A percentile compares a stretch with the other conserved stretches of the same genome.
phyloP scores from a whole-genome alignment of 2,797 vertebrate genomes.

The Glyptemys insculpta region DNA sequence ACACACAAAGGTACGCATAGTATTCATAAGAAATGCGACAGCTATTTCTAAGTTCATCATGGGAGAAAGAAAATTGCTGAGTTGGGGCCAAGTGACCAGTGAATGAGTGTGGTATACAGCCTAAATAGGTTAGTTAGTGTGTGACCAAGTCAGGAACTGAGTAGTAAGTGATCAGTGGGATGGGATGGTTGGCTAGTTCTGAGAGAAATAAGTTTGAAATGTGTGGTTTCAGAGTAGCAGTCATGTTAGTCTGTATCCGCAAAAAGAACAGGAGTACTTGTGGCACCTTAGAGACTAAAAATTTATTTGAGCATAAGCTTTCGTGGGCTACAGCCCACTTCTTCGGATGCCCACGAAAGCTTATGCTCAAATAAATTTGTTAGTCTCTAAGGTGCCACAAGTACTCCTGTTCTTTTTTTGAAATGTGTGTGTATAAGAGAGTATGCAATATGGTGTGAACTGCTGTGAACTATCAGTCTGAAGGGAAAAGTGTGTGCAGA shows the following conservation, averaged over 20 bases:
- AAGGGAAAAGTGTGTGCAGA: rapidly evolving
- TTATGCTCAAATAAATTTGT: no score
- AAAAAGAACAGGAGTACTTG: no score
- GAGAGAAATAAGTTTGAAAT: background rate
- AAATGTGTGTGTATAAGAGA: background rate
- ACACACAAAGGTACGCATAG: background rate
- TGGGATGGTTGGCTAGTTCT: background rate
- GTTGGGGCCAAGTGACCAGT: background rate
- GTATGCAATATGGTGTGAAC: background rate
- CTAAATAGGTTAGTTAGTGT: background rate
- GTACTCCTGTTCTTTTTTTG: background rate
- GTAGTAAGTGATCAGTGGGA: background rate
- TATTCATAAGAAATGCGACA: background rate
- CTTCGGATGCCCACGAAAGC: no score
- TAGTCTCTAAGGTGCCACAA: no score
- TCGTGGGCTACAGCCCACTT: no score
- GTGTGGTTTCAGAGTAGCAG: no score
- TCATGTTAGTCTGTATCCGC: no score
- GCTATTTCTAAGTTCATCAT: background rate
- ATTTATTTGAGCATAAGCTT: no score
- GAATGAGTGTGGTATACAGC: background rate
- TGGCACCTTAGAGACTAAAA: no score
- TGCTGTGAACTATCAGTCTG: background rate
- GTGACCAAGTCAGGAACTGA: background rate
- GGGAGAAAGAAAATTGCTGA: no score